Conservation (phyloP, 2,888 invertebrate genomes). For the Melikaiella ostensackeni region DNA sequence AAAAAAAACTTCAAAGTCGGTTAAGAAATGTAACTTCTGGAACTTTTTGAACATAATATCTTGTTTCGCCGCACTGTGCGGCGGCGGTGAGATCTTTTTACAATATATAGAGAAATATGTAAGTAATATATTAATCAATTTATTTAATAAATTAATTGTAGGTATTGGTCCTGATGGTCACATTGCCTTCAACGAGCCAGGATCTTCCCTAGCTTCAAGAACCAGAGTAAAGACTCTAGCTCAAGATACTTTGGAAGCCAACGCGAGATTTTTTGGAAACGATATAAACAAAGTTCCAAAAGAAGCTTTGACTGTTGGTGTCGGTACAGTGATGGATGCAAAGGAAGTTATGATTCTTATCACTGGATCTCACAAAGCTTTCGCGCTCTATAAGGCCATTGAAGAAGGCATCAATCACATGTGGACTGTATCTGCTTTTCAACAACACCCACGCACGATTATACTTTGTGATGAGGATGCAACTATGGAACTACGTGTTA, state of each 20-base stretch:
- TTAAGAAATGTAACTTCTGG: too few relatives aligned
- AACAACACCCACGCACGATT: constrained; percentile 94
- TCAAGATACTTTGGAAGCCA: constrained; percentile 97
- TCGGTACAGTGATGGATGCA: constrained; percentile 99
- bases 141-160: constrained; percentile 68
- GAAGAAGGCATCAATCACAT: constrained; percentile 99
- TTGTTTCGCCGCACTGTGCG: too few relatives aligned
- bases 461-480: constrained; percentile 99
- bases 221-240: constrained; percentile 98
- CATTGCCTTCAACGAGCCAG: constrained; percentile 99
- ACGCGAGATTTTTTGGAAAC: constrained; percentile 97
- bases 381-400: constrained; percentile 97
- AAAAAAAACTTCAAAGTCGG: too few relatives aligned
- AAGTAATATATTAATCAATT: too few relatives aligned
- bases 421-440: constrained; percentile 99
- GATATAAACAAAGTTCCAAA: constrained; percentile 96
- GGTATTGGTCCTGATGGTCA: constrained; percentile 99
- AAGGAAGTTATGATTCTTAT: constrained; percentile 99
- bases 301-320: constrained; percentile 97
- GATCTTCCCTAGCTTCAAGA: constrained; percentile 95
- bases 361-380: constrained; percentile 96
- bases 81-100: too few relatives aligned
- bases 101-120: too few relatives aligned
- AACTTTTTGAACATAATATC: too few relatives aligned
- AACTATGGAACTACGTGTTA: constrained; percentile 96